Percentiles rank a stretch among this genome's conserved stretches.
These are phyloP conservation scores for Thymelicus sylvestris DNA, from an alignment of 2,888 invertebrate genomes.

Conservation along the genomic window DNA sequence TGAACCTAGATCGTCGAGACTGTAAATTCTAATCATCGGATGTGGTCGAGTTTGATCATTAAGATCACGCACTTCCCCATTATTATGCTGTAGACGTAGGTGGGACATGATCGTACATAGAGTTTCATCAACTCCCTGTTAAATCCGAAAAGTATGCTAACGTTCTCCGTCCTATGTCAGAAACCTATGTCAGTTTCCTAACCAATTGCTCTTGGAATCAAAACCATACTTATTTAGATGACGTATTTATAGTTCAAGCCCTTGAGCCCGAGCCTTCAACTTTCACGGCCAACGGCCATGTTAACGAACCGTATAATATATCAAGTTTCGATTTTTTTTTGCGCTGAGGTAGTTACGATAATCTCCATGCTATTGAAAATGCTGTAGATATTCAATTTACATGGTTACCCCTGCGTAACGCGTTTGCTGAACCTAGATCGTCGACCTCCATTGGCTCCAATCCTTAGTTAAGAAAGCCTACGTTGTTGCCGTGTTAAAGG, in stretches of 20 bases:
- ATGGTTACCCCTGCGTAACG: constrained; percentile 66
- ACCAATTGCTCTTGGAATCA: constrained; percentile 1
- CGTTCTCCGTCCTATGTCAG: no score
- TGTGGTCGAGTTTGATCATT: no score
- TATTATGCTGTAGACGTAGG: no score
- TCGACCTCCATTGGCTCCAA: constrained; percentile 57
- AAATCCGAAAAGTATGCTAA: not conserved
- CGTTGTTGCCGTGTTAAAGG: constrained; percentile 45
- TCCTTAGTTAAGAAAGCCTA: constrained; percentile 42
- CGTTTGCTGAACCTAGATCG: constrained; percentile 52
- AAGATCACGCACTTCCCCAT: no score
- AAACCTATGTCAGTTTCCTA: no score
- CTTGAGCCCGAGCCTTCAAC: constrained; percentile 3
- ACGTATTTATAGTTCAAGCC: constrained; percentile 16
- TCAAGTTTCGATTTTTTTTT: constrained; percentile 21
- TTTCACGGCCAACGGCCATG: constrained; percentile 19
- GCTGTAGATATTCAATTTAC: constrained; percentile 59
- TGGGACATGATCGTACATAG: no score
- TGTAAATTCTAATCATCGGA: no score
- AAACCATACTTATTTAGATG: constrained; percentile 14
- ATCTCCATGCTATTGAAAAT: constrained; percentile 42
- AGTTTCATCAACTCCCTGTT: not conserved
- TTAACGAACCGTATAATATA: constrained; percentile 24
- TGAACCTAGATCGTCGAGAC: constrained; percentile 57
- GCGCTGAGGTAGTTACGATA: constrained; percentile 13